Base-by-base conservation (phyloP, 2,113 vertebrate species). In the Grus americana region DNA sequence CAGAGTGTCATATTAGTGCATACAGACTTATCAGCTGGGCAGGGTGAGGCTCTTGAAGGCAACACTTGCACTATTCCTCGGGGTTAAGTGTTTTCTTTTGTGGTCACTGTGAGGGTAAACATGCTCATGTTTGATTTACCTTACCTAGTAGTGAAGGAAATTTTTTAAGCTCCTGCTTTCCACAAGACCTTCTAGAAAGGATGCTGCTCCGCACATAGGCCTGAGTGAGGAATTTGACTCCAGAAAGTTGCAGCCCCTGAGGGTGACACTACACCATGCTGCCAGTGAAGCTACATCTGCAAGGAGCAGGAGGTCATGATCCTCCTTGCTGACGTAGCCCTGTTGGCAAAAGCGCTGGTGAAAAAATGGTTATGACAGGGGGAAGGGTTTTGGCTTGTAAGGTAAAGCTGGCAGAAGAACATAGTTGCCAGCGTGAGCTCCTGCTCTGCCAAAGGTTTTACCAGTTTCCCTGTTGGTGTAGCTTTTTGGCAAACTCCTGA, bases 221-320 rank as follows among this genome's bases (percentile, higher is more conserved):
- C 44, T 0, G 0, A 46, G 50, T 2, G 12, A 67, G 54, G 68
- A 38, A 18, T 85, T 55, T 13, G 11, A 4, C 68, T 67, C 22
- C 18, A 40, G 29, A 62, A 85, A 15, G 36, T 5, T 29, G 34
- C 30, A 81, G 52, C 29, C 49, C 20, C 38, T 47, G 70, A n/a
- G 61, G 44, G 0, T 70, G 63, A 68, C 29, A 12, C n/a, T 18
- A 46, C 11, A 1, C 9, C 1, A 0, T 32, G 50, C 38, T 70
- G 72, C 63, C 5, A 6, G 15, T 32, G 76, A 34, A 55, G 36
- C 59, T 36, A 2, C 50, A 7, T 38, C 40, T 1, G 1, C 44
- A 19, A 13, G 55, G 44, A 65, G 55, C 74, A 26, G 66, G 66
- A 50, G 50, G 57, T 75, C 42, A 3, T 26, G 62, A 23, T 59